These are phyloP conservation scores for Onychomys torridus DNA, from an alignment of 2,797 vertebrate species.

Conservation along the genomic window DNA sequence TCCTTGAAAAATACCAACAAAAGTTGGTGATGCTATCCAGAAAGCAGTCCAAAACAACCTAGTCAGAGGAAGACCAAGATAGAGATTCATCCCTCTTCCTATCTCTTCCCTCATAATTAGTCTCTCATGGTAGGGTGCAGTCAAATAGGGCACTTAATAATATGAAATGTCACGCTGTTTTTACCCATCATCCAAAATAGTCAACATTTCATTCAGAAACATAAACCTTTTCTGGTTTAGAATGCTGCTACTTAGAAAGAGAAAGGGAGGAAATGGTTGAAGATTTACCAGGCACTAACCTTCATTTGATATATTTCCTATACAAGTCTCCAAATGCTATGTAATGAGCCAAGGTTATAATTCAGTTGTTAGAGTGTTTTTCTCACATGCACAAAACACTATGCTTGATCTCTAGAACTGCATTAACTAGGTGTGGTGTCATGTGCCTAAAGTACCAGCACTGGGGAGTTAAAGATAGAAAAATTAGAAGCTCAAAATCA, in stretches of 20 bases:
- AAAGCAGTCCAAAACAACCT: conserved; percentile 42
- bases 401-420: not conserved
- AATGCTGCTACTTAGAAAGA: not conserved
- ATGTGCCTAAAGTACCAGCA: not conserved
- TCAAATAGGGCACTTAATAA: not conserved
- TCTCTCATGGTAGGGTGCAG: accelerated
- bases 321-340: not conserved
- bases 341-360: not conserved
- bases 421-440: not conserved
- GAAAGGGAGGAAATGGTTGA: not conserved
- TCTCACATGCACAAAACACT: not conserved
- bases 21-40: not conserved
- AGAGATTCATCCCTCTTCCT: not conserved
- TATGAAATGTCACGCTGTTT: not conserved
- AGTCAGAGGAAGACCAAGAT: not conserved
- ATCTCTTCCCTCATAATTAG: not conserved
- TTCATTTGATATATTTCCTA: conserved; percentile 1
- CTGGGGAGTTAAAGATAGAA: not conserved
- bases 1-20: not conserved
- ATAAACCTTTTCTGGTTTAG: not conserved
- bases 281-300: not conserved
- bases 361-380: not conserved
- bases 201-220: conserved; percentile 23
- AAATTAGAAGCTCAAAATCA: not conserved
- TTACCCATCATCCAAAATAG: not conserved